Conservation (phyloP, 2,888 invertebrate genomes). For the Lochmaea crataegi region DNA sequence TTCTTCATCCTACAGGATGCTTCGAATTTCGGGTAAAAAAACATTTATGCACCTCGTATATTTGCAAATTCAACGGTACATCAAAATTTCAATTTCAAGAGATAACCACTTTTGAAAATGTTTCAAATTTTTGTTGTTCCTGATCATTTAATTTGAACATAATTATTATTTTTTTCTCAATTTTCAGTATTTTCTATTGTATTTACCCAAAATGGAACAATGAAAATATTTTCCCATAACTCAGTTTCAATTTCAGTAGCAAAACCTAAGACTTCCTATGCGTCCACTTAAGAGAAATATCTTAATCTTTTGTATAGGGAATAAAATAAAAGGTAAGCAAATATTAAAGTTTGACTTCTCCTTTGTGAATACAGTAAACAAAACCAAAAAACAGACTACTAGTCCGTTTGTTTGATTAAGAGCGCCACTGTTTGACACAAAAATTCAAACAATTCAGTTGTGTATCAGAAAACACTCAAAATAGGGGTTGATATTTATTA, state of each 20-base stretch:
- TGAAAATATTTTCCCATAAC: neutral
- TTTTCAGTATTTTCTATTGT: too few relatives aligned
- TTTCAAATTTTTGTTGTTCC: too few relatives aligned
- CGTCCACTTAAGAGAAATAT: constrained; percentile 15
- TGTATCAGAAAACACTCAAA: neutral
- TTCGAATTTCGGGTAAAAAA: too few relatives aligned
- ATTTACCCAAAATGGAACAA: too few relatives aligned
- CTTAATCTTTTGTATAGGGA: constrained; percentile 21
- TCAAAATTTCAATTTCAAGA: too few relatives aligned
- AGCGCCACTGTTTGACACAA: constrained; percentile 33
- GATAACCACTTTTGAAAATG: too few relatives aligned
- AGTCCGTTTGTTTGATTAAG: constrained; percentile 26
- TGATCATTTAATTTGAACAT: too few relatives aligned
- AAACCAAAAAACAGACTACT: constrained; percentile 24
- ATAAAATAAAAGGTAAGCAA: constrained; percentile 30
- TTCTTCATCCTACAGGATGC: too few relatives aligned
- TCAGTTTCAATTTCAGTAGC: neutral
- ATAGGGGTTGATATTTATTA: neutral
- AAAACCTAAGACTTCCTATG: constrained; percentile 3
- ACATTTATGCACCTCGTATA: too few relatives aligned
- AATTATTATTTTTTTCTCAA: too few relatives aligned
- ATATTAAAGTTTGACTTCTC: constrained; percentile 24
- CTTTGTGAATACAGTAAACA: constrained; percentile 24
- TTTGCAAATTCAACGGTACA: too few relatives aligned
- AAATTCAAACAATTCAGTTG: neutral